Base-by-base conservation (phyloP, 2,888 invertebrate species). In the Spisula solida region DNA sequence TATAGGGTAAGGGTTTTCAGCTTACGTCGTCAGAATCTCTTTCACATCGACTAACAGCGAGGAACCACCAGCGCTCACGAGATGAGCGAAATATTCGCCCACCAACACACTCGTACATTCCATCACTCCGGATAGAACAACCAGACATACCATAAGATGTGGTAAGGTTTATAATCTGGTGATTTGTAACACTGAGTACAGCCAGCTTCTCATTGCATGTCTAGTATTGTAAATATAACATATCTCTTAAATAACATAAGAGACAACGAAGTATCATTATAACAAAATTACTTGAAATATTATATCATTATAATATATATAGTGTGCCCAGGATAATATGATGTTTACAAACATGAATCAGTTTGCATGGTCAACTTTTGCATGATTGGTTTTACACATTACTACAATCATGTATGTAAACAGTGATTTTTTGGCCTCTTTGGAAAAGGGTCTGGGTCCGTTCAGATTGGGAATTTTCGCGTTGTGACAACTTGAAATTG, bases 31-130 rank as follows among this genome's bases (percentile, higher is more conserved):
- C 56, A 1, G 87, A 47, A 48, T 86, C 88, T 85, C 84, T 83
- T 31, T 91, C 87, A 96, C 98, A 99, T 95, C 98, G 98, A 92
- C 98, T 98, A 56, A 98, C 97, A 0, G 98, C 99, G 51, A 99
- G 97, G 95, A 98, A 99, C 99, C 99, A 99, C 99, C 99, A 99
- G 48, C 99, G 97, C 95, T 98, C 98, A 83, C 99, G 97, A 0
- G 98, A 97, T 0, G 98, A 98, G 6, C 98, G 97, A 96, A 99
- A 99, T 85, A 97, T 97, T 85, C 98, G 92, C 34, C 92, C 93
- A 0, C 95, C 95, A 5, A 78, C 79, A 90, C 97, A 97, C 1
- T 98, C 83, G 31, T 84, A 88, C 25, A 41, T 81, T 2, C 81
- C 83, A 16, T 48, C 66, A 31, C 66, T 81, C 29, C 91, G 81